Conservation (phyloP, 1,140 invertebrate species). For the Zophobas atratus region DNA sequence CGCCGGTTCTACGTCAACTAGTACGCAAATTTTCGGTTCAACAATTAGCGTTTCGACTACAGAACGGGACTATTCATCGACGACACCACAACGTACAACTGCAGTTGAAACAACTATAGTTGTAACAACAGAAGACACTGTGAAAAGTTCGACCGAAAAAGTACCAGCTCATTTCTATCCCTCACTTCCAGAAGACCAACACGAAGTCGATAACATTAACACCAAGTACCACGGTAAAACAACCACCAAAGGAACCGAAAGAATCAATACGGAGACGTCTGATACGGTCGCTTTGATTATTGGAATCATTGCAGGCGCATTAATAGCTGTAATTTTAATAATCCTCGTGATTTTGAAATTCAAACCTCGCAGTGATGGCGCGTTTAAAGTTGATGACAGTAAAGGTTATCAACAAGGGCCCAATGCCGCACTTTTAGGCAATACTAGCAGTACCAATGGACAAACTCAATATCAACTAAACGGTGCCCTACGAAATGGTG, state of each 20-base stretch:
- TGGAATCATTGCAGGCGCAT: conserved; percentile 90
- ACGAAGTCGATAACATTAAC: conserved; percentile 57
- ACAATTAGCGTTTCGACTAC: conserved; percentile 27
- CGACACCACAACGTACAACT: conserved; percentile 62
- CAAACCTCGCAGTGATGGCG: conserved; percentile 87
- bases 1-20: conserved; percentile 59
- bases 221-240: conserved; percentile 61
- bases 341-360: conserved; percentile 91
- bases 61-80: conserved; percentile 53
- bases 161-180: conserved; percentile 36
- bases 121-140: conserved; percentile 57
- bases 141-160: conserved; percentile 50
- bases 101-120: conserved; percentile 66
- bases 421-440: conserved; percentile 80
- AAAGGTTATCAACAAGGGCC: conserved; percentile 81
- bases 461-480: conserved; percentile 68
- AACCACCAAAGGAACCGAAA: conserved; percentile 71
- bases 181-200: conserved; percentile 26
- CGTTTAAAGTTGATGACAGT: conserved; percentile 93
- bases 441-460: conserved; percentile 70
- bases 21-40: conserved; percentile 30
- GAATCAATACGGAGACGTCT: conserved; percentile 81
- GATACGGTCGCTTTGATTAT: conserved; percentile 86
- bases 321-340: conserved; percentile 93
- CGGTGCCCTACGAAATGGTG: conserved; percentile 64